These are phyloP conservation scores for Pteria penguin DNA, from an alignment of 2,888 invertebrate genomes.

Conservation along the genomic window DNA sequence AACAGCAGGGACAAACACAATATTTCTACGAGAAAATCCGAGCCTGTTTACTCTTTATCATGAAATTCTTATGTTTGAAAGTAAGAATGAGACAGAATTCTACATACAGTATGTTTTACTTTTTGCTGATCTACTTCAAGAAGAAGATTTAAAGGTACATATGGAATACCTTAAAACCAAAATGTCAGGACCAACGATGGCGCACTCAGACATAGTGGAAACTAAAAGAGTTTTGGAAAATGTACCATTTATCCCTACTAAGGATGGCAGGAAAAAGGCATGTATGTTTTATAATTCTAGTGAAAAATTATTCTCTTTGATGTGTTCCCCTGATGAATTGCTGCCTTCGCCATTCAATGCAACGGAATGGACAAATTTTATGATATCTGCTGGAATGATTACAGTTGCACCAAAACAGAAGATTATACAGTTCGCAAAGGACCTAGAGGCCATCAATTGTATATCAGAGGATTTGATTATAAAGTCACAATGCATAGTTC, in stretches of 20 bases:
- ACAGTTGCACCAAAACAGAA: background rate
- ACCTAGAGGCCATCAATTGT: background rate
- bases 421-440: constrained; percentile 11
- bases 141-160: background rate
- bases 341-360: constrained; percentile 20
- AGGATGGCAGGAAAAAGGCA: background rate
- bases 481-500: constrained; percentile 8
- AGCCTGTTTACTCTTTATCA: background rate
- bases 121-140: background rate
- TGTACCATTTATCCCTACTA: background rate
- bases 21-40: background rate
- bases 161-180: constrained; percentile 9
- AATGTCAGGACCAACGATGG: background rate
- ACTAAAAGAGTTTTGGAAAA: background rate
- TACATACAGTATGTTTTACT: constrained; percentile 7
- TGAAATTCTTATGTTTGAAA: background rate
- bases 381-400: constrained; percentile 17
- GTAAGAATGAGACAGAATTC: background rate
- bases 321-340: constrained; percentile 9
- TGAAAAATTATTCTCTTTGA: background rate
- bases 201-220: background rate
- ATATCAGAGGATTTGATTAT: background rate
- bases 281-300: constrained; percentile 23
- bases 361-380: constrained; percentile 12
- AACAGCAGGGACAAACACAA: background rate